phyloP scores from a whole-genome alignment of 2,888 invertebrate species.

The Masnerella sp. region DNA sequence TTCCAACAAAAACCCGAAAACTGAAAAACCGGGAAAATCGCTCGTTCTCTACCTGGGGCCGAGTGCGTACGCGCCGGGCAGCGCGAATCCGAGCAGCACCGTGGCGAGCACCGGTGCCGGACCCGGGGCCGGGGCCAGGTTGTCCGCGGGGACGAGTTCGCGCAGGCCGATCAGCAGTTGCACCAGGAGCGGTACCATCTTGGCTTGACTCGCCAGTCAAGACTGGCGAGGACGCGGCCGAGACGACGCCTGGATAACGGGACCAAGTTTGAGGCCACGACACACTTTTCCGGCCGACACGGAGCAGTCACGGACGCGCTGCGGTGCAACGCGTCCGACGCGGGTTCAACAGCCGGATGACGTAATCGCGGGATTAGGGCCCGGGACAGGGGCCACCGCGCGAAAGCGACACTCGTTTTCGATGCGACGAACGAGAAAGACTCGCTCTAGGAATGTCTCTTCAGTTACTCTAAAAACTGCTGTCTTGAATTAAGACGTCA shows the following conservation, averaged over 20 bases:
- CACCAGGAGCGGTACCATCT: conserved; percentile 72
- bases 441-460: too few species aligned
- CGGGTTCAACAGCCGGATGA: conserved; percentile 36
- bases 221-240: conserved; percentile 72
- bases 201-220: conserved; percentile 74
- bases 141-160: conserved; percentile 65
- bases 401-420: too few species aligned
- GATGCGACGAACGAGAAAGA: too few species aligned
- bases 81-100: conserved; percentile 64
- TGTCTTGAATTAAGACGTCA: too few species aligned
- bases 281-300: conserved; percentile 71
- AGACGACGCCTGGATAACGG: conserved; percentile 72
- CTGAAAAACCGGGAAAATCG: conserved; percentile 16
- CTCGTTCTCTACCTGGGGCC: conserved; percentile 70
- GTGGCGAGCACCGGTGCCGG: conserved; percentile 62
- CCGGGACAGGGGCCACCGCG: too few species aligned
- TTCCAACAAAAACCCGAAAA: too few species aligned
- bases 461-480: too few species aligned
- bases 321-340: conserved; percentile 17
- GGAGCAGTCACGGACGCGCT: conserved; percentile 48
- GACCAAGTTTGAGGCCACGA: conserved; percentile 76
- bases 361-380: not conserved
- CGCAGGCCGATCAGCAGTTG: conserved; percentile 67
- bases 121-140: conserved; percentile 62
- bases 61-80: conserved; percentile 69